phyloP scores from a whole-genome alignment of 2,797 vertebrate species.

The Oophaga sylvatica region DNA sequence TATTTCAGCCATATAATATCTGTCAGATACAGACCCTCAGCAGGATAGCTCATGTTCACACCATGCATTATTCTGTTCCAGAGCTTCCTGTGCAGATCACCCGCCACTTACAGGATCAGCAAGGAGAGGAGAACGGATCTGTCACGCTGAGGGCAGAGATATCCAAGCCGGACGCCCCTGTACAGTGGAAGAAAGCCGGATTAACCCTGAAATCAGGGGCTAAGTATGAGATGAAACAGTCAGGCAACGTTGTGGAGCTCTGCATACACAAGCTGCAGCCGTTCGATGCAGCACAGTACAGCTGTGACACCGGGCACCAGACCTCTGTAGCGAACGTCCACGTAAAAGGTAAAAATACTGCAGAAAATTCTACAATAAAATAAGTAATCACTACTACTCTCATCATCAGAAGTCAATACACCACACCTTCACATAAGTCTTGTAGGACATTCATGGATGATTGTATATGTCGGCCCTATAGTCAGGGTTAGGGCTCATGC shows the following conservation, averaged over 20 bases:
- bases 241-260: slow-evolving; percentile 78
- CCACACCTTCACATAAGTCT: too few species aligned
- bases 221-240: slow-evolving; percentile 83
- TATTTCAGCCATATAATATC: not conserved
- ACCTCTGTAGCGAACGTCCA: slow-evolving; percentile 79
- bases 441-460: too few species aligned
- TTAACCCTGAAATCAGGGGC: slow-evolving; percentile 76
- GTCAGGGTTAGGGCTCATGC: too few species aligned
- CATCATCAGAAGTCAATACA: too few species aligned
- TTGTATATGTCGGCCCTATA: too few species aligned
- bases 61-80: slow-evolving; percentile 61
- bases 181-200: slow-evolving; percentile 81
- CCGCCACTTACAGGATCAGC: slow-evolving; percentile 76
- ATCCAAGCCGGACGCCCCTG: slow-evolving; percentile 73
- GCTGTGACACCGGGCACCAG: slow-evolving; percentile 84
- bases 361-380: not conserved
- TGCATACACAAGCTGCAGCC: slow-evolving; percentile 76
- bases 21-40: not conserved
- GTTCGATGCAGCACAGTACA: slow-evolving; percentile 85
- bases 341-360: slow-evolving; percentile 77
- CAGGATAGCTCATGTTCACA: not conserved
- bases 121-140: slow-evolving; percentile 73
- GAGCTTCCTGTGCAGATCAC: slow-evolving; percentile 78
- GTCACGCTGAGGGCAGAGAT: slow-evolving; percentile 77
- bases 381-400: not conserved